Evolutionary conservation across 1,140 invertebrate species (phyloP).

Genomic region (Ostrea denselamellosa): DNA sequence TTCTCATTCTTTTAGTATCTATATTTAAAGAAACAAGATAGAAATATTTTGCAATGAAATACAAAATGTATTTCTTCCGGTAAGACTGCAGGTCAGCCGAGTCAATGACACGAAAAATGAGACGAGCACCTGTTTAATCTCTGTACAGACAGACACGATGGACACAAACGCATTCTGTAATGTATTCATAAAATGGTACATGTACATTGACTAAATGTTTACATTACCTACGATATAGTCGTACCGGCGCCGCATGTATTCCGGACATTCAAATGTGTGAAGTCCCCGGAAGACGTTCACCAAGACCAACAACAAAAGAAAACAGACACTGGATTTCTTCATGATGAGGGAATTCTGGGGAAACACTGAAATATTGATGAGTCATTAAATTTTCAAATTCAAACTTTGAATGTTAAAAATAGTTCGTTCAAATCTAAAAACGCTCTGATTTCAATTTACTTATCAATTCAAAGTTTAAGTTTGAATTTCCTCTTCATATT

Average conservation of each 20-base stretch:
- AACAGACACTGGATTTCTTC: constrained; percentile 16
- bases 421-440: not conserved
- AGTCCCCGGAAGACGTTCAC: not conserved
- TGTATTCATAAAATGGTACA: not conserved
- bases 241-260: constrained; percentile 25
- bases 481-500: too few species aligned
- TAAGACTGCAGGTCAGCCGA: not conserved
- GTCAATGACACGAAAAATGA: not conserved
- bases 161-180: not conserved
- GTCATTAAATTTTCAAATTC: too few species aligned
- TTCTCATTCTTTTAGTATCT: not conserved
- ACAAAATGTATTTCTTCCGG: not conserved
- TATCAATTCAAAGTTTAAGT: too few species aligned
- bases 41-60: too few species aligned
- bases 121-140: not conserved
- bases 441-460: not conserved
- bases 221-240: constrained; percentile 21
- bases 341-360: not conserved
- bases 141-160: not conserved
- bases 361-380: not conserved
- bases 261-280: not conserved
- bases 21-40: not conserved
- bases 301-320: not conserved
- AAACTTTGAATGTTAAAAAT: not conserved
- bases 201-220: not conserved